A percentile compares a stretch with the other conserved stretches of the same genome.
phyloP scores from a whole-genome alignment of 1,140 invertebrate species.

The Monomorium pharaonis region DNA sequence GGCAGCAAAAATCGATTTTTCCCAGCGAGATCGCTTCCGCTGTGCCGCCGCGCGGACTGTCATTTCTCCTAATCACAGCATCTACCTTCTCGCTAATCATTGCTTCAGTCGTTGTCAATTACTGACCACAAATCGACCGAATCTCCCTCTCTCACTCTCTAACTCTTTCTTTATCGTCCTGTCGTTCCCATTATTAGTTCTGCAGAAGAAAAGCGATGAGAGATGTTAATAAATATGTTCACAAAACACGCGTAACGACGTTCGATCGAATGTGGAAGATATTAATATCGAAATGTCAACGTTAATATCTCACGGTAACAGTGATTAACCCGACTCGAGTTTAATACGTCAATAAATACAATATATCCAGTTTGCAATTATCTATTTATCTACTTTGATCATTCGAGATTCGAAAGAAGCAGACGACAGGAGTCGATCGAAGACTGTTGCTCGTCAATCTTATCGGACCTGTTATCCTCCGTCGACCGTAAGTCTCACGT shows the following conservation, averaged over 20 bases:
- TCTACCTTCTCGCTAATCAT: conserved; percentile 31
- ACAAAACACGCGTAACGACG: background rate
- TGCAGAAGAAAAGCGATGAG: background rate
- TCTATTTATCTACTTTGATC: conserved; percentile 20
- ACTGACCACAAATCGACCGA: background rate
- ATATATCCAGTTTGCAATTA: conserved; percentile 11
- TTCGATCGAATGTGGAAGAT: background rate
- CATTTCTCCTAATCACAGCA: conserved; percentile 37
- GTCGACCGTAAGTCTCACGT: conserved; percentile 3
- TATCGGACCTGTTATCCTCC: conserved; percentile 31
- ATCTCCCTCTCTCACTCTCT: background rate
- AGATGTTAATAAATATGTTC: conserved; percentile 14
- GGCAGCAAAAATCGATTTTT: conserved; percentile 27
- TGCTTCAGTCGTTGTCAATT: background rate
- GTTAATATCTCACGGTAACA: conserved; percentile 8
- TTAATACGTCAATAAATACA: background rate
- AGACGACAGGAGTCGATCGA: background rate
- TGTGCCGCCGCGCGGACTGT: conserved; percentile 28
- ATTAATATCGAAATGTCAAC: conserved; percentile 23
- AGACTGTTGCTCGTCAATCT: conserved; percentile 23
- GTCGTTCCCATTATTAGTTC: conserved; percentile 16
- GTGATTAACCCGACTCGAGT: background rate
- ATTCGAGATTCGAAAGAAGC: background rate
- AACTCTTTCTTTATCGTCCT: background rate
- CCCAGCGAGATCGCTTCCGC: conserved; percentile 37